Evolutionary conservation across 1,140 invertebrate genomes (phyloP).

Genomic region (Micrasema longulum): DNA sequence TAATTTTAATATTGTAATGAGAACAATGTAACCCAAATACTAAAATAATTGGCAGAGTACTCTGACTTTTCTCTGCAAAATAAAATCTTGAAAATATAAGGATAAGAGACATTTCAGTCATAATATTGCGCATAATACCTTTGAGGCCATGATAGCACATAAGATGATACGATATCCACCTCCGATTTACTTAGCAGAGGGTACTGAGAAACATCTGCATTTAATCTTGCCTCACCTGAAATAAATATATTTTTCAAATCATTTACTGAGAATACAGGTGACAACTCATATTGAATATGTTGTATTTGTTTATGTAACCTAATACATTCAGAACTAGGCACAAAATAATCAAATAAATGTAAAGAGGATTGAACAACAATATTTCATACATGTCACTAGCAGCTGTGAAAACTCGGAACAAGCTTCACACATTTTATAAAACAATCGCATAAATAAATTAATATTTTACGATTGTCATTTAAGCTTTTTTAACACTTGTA

Average conservation of each 20-base stretch:
- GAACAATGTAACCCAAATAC: not conserved
- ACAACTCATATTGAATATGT: too few relatives aligned
- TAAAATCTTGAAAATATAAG: not conserved
- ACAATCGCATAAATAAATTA: conserved; percentile 45
- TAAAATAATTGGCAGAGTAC: conserved; percentile 1
- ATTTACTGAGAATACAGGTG: too few relatives aligned
- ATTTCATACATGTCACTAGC: conserved; percentile 79
- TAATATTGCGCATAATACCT: conserved; percentile 62
- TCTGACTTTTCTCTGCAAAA: not conserved
- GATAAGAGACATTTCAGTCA: not conserved
- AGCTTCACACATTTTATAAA: conserved; percentile 79
- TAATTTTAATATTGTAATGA: not conserved
- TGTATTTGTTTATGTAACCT: too few relatives aligned
- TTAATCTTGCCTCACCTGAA: conserved; percentile 72
- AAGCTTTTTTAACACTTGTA: conserved; percentile 40
- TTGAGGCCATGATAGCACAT: conserved; percentile 79
- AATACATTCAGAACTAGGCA: not conserved
- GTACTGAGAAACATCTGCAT: conserved; percentile 72
- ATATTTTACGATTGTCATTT: conserved; percentile 36
- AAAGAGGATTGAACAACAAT: conserved; percentile 56
- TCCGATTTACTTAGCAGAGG: conserved; percentile 73
- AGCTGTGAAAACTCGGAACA: conserved; percentile 83
- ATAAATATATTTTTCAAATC: conserved; percentile 35
- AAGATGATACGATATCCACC: conserved; percentile 75
- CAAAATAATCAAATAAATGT: conserved; percentile 22